phyloP scores from a whole-genome alignment of 2,113 vertebrate species.

The Paramormyrops kingsleyae region DNA sequence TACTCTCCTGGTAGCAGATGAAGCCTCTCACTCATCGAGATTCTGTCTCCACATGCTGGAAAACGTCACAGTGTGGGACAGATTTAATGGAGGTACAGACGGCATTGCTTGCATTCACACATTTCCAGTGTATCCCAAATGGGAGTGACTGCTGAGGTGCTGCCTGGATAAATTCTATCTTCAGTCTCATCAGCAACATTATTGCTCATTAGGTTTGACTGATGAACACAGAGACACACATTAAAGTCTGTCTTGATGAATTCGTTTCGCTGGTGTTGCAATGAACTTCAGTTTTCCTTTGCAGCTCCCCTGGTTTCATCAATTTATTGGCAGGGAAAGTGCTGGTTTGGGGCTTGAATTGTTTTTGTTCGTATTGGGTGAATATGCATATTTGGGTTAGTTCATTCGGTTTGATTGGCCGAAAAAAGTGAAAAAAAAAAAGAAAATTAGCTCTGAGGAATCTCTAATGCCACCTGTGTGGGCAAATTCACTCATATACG shows the following conservation, averaged over 20 bases:
- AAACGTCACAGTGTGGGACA: background rate
- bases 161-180: background rate
- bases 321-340: background rate
- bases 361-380: background rate
- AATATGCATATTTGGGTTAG: background rate
- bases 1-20: background rate
- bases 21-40: background rate
- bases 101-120: background rate
- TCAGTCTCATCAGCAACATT: background rate
- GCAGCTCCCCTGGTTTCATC: background rate
- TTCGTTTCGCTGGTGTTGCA: background rate
- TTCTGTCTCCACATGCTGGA: background rate
- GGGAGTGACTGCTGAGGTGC: background rate
- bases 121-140: background rate
- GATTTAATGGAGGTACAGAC: background rate
- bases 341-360: background rate
- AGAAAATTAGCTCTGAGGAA: background rate
- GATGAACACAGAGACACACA: background rate
- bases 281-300: background rate
- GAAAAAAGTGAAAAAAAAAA: background rate
- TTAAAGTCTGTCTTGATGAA: background rate
- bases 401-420: background rate
- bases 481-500: background rate
- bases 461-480: background rate
- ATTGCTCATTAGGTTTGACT: constrained; percentile 1